phyloP scores from a whole-genome alignment of 2,888 invertebrate species.

The Pseudeuparius sepicola region DNA sequence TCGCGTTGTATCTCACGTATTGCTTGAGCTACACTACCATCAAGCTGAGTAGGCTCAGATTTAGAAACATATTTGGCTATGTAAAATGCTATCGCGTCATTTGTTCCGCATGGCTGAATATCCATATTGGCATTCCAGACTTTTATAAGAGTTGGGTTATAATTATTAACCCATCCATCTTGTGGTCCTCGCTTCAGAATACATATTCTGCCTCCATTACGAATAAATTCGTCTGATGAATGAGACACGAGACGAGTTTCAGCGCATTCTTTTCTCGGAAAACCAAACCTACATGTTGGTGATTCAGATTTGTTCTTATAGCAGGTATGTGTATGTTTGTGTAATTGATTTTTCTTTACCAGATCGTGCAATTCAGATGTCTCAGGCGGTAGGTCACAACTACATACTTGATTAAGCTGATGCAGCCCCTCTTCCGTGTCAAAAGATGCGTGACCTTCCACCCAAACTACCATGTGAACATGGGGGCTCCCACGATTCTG shows the following conservation, averaged over 20 bases:
- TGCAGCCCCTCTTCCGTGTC: not conserved
- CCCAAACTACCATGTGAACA: conserved; percentile 9
- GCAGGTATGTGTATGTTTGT: not conserved
- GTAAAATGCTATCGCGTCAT: not conserved
- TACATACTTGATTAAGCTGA: not conserved
- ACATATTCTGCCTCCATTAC: conserved; percentile 8
- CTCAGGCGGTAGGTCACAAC: not conserved
- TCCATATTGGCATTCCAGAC: conserved; percentile 13
- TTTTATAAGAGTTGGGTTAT: too few relatives aligned
- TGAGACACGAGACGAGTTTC: not conserved
- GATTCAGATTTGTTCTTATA: not conserved
- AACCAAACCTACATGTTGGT: not conserved
- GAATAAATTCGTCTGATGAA: not conserved
- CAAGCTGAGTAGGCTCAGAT: conserved; percentile 2
- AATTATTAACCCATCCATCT: too few relatives aligned
- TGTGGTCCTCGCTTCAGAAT: conserved; percentile 4
- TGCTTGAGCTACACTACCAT: not conserved
- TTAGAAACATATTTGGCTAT: conserved; percentile 3
- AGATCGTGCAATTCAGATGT: not conserved
- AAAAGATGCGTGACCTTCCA: conserved; percentile 1
- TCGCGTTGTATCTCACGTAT: not conserved
- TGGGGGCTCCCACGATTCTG: conserved; percentile 7
- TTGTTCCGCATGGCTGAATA: conserved; percentile 3
- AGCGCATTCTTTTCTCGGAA: not conserved
- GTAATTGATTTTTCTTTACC: conserved; percentile 1